Percentiles rank a stretch among this genome's conserved stretches.
These are phyloP conservation scores for Epizoanthus fatuus DNA, from an alignment of 92 coral and sea anemone species.

Conservation along the genomic window DNA sequence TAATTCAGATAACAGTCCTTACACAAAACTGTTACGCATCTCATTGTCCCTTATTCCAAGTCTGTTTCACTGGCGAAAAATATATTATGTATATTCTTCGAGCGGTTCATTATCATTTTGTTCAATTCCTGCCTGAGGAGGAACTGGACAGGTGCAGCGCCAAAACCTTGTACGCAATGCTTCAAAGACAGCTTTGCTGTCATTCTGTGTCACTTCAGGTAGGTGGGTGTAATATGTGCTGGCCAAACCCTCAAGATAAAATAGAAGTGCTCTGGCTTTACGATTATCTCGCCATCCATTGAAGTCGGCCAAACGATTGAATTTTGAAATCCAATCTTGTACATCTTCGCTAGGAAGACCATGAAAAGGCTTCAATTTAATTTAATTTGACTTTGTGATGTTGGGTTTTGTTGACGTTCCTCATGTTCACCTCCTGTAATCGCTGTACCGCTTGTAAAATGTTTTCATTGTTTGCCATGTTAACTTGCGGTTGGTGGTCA, in stretches of 20 bases:
- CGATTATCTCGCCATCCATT: conserved; percentile 2
- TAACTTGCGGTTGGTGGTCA: no score
- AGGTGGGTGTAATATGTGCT: background rate
- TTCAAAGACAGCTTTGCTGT: background rate
- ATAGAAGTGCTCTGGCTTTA: background rate
- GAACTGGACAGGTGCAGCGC: conserved; percentile 2
- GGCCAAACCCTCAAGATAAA: background rate
- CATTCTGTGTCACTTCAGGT: background rate
- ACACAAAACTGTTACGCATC: background rate
- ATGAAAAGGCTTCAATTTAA: background rate
- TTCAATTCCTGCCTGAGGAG: background rate
- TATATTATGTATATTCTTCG: background rate
- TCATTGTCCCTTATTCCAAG: background rate
- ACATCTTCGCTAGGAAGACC: background rate
- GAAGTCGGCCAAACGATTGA: background rate
- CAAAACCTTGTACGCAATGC: background rate
- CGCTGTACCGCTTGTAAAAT: no score
- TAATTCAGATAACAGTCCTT: background rate
- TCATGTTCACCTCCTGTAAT: no score
- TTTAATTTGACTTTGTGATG: background rate
- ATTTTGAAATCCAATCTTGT: background rate
- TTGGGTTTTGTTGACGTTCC: no score
- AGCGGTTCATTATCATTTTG: background rate
- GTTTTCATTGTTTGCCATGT: no score
- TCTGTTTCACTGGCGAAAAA: background rate